These are phyloP conservation scores for Apocheima hispidaria DNA, from an alignment of 2,888 invertebrate species.

Conservation along the genomic window DNA sequence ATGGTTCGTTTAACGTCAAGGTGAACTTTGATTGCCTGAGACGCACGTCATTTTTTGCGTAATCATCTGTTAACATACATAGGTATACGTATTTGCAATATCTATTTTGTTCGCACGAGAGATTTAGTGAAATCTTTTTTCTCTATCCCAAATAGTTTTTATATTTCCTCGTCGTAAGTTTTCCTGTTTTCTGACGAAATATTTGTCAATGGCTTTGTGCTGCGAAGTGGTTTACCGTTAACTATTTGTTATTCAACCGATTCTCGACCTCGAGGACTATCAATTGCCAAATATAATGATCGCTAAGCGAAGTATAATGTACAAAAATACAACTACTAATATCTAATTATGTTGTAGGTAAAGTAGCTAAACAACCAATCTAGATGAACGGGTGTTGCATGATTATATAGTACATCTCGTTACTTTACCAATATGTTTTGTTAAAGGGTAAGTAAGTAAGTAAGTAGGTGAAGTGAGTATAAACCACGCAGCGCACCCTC, in stretches of 20 bases:
- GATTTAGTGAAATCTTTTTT: slow-evolving; percentile 9
- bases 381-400: no score
- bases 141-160: slow-evolving; percentile 7
- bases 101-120: slow-evolving; percentile 1
- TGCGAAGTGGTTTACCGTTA: neutral
- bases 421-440: no score
- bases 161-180: slow-evolving; percentile 6
- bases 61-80: neutral
- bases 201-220: slow-evolving; percentile 1
- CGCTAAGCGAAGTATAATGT: no score
- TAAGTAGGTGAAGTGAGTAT: no score
- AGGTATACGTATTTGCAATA: neutral
- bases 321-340: neutral
- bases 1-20: slow-evolving; percentile 18
- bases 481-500: no score
- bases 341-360: neutral
- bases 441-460: no score
- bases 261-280: neutral
- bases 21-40: slow-evolving; percentile 2
- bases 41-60: neutral
- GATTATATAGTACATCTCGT: no score
- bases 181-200: slow-evolving; percentile 1
- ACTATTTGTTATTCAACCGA: neutral
- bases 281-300: neutral
- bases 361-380: no score